Evolutionary conservation across 2,797 vertebrate species (phyloP).

Genomic region (Odontamblyopus rebecca): DNA sequence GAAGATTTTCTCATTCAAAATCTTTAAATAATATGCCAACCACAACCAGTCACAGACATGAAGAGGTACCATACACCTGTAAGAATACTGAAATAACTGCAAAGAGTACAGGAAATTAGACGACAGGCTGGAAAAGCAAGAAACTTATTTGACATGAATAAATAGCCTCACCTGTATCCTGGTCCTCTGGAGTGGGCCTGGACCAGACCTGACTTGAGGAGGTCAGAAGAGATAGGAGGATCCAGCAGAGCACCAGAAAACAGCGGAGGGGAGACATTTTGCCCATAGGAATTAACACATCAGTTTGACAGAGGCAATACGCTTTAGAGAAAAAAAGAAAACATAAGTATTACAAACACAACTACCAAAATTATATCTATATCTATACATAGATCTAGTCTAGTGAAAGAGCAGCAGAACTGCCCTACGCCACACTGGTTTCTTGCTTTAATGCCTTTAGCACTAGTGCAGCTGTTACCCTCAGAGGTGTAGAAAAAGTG

Average conservation of each 20-base stretch:
- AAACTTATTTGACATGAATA: not conserved
- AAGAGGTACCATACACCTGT: conserved; percentile 15
- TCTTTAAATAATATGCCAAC: conserved; percentile 33
- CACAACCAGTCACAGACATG: conserved; percentile 32
- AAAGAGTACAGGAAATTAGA: not conserved
- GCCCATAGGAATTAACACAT: conserved; percentile 3
- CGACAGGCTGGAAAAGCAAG: not conserved
- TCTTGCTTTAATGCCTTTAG: not conserved
- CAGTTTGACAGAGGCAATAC: not conserved
- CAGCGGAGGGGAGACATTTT: conserved; percentile 36
- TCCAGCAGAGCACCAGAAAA: conserved; percentile 45
- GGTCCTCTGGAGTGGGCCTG: conserved; percentile 58
- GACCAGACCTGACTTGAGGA: conserved; percentile 26
- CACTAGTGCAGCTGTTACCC: conserved; percentile 23
- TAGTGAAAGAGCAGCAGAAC: not conserved
- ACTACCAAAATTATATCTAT: not conserved
- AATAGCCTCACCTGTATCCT: conserved; percentile 42
- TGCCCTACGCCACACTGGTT: not conserved
- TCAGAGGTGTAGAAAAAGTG: conserved; percentile 11
- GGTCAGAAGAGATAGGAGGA: conserved; percentile 53
- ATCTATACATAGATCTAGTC: too few relatives aligned
- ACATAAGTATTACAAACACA: not conserved
- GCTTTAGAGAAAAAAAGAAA: conserved; percentile 9
- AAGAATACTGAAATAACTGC: conserved; percentile 1
- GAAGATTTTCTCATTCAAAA: conserved; percentile 47